A percentile compares a stretch with the other conserved stretches of the same genome.
phyloP scores from a whole-genome alignment of 2,113 vertebrate genomes.

The Calcarius ornatus region DNA sequence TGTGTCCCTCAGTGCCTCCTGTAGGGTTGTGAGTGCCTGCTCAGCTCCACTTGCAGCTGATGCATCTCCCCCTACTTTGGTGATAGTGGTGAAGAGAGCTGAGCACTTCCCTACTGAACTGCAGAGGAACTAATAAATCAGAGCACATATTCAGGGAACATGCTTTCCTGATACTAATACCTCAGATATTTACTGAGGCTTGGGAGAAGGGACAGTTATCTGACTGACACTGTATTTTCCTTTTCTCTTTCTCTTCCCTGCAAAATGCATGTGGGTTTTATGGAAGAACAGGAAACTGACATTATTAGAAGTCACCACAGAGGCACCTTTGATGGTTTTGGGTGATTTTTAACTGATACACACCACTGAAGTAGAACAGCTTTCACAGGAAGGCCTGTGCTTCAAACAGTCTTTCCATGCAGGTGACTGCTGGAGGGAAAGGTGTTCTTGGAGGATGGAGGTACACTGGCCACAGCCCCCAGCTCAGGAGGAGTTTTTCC shows the following conservation, averaged over 20 bases:
- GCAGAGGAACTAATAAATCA: neutral
- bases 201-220: neutral
- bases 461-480: neutral
- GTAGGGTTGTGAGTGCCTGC: accelerated
- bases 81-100: neutral
- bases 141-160: neutral
- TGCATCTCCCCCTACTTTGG: neutral
- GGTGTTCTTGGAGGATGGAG: neutral
- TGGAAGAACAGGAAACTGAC: neutral
- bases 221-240: neutral
- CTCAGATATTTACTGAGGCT: neutral
- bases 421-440: neutral
- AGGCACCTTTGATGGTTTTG: neutral
- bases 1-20: accelerated
- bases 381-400: neutral
- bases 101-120: neutral
- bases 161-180: neutral
- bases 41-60: neutral
- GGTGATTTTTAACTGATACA: neutral
- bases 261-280: neutral
- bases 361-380: neutral
- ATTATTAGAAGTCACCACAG: neutral
- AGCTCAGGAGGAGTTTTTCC: neutral
- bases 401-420: neutral
- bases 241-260: neutral